A percentile compares a stretch with the other conserved stretches of the same genome.
These are phyloP conservation scores for Ctenomys sociabilis DNA, from an alignment of 2,113 vertebrate genomes.

Conservation along the genomic window DNA sequence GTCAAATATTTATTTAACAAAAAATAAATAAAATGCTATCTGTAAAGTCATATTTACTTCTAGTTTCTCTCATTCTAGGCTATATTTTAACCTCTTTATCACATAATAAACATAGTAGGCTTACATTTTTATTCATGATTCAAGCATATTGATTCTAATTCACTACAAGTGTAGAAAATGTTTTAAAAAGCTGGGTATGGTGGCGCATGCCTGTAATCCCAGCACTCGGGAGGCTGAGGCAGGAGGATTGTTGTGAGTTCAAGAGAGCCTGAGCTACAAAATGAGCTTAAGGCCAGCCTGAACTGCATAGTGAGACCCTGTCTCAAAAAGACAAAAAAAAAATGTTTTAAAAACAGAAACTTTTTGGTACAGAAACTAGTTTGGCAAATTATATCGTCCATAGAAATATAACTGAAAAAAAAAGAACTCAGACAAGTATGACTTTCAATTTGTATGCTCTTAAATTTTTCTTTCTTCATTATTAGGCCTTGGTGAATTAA, in stretches of 20 bases:
- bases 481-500: constrained; percentile 38
- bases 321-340: too few species aligned
- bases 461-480: neutral
- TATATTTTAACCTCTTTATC: neutral
- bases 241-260: too few species aligned
- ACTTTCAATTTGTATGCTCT: neutral
- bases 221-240: too few species aligned
- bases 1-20: neutral
- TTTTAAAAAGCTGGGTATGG: too few species aligned
- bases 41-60: neutral
- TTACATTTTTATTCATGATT: constrained; percentile 46
- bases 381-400: constrained; percentile 9
- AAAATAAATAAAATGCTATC: neutral
- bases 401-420: constrained; percentile 11
- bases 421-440: neutral
- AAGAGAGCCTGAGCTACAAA: too few species aligned
- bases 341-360: too few species aligned
- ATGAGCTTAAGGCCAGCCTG: too few species aligned
- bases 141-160: constrained; percentile 29
- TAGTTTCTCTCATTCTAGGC: neutral
- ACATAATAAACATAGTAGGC: neutral
- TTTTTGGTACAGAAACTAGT: neutral
- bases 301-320: too few species aligned
- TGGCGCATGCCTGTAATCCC: too few species aligned
- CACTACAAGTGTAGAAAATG: constrained; percentile 11